Evolutionary conservation across 2,888 invertebrate species (phyloP).

Genomic region (Sphaeridia pumilis): DNA sequence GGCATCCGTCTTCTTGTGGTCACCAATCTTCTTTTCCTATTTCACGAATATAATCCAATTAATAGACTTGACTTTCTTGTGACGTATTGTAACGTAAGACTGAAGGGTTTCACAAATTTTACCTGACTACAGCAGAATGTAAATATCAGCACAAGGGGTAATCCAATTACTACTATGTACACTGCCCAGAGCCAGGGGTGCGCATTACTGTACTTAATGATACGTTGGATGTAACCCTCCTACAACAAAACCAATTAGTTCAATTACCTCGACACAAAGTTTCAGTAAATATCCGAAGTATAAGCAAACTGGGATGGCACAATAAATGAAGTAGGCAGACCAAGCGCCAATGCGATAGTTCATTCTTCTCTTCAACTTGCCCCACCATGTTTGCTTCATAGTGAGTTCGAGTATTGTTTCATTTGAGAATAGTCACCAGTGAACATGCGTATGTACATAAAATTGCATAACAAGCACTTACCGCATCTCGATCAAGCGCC

Average conservation of each 20-base stretch:
- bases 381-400: conserved; percentile 14
- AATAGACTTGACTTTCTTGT: not conserved
- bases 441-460: not conserved
- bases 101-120: not conserved
- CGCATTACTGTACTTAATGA: conserved; percentile 64
- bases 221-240: conserved; percentile 66
- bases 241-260: conserved; percentile 41
- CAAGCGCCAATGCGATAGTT: conserved; percentile 71
- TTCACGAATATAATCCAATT: not conserved
- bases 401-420: not conserved
- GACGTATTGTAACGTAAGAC: not conserved
- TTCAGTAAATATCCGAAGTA: conserved; percentile 59
- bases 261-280: conserved; percentile 30
- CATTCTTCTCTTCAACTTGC: conserved; percentile 46
- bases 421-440: too few species aligned
- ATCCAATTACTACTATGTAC: conserved; percentile 61
- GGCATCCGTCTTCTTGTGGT: conserved; percentile 24
- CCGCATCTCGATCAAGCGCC: conserved; percentile 66
- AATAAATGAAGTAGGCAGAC: conserved; percentile 66
- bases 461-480: conserved; percentile 47
- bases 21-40: conserved; percentile 15
- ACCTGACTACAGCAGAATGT: conserved; percentile 58
- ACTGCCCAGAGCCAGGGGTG: conserved; percentile 87
- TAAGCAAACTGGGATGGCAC: conserved; percentile 54
- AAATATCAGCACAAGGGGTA: conserved; percentile 65